Base-by-base conservation (phyloP, 2,888 invertebrate species). In the Uropetala carovei region DNA sequence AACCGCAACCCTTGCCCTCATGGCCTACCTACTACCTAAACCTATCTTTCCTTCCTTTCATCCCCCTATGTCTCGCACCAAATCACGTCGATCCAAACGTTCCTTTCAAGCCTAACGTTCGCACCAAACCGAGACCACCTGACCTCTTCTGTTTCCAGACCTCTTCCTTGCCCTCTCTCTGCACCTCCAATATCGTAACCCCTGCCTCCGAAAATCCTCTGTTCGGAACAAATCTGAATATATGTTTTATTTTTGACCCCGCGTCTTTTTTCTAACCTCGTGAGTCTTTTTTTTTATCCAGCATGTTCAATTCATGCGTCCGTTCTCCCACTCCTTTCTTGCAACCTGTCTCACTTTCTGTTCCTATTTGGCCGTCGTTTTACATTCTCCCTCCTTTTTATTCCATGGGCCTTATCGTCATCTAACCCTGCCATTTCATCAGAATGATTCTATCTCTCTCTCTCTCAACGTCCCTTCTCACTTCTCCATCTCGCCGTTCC, bases 1-100 rank as follows among this genome's bases (percentile, higher is more conserved):
- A 68, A n/a, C 68, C 68, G 68, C 68, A 68, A 68, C 68, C 68
- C 68, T 68, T 22, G 68, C 68, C 68, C 27, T 43, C 43, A 43
- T 43, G 5, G 43, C 43, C 1, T 43, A 27, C 43, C 1, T 43
- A 27, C 27, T 75, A 27, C 75, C 27, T 27, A 75, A 75, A 75
- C 75, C 75, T 68, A 68, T 68, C 68, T 75, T 27, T 27, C 75
- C 27, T 75, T 60, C 27, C 43, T 43, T 43, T 43, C 43, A 43
- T 43, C 43, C 43, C 43, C 27, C 75, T 75, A 75, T 75, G 43
- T 5, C 43, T 43, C 43, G 9, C 75, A 22, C 75, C 75, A 75
- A 75, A 75, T 75, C 75, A 75, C 27, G 75, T 75, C 27, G 75
- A 75, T 75, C 75, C 11, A 27, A 75, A 75, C 22, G 18, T 10